Conservation (phyloP, 2,113 vertebrate species). For the Dolichotis patagonum region DNA sequence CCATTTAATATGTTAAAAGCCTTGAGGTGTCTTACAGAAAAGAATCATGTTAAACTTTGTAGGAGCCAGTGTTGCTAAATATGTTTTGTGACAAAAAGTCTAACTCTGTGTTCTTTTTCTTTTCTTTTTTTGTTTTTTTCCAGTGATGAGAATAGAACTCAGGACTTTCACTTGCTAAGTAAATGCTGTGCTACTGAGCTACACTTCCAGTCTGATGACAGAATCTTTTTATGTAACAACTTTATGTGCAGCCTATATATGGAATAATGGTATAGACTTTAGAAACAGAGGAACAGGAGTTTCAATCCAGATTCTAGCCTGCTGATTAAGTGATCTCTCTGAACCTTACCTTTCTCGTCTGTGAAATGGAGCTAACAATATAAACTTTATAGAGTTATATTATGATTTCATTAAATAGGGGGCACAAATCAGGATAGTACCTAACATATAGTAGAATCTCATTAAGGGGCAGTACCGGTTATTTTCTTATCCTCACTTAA, state of each 20-base stretch:
- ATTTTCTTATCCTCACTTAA: slow-evolving; percentile 26
- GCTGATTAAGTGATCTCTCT: background rate
- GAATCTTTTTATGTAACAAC: background rate
- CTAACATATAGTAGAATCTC: background rate
- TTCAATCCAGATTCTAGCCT: background rate
- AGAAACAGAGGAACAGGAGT: background rate
- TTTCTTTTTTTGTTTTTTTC: too few relatives aligned
- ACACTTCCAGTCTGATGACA: background rate
- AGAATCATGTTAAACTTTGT: background rate
- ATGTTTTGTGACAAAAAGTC: slow-evolving; percentile 26
- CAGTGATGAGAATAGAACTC: background rate
- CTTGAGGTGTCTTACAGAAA: background rate
- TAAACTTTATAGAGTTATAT: background rate
- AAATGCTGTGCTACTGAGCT: background rate
- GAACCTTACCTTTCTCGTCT: background rate
- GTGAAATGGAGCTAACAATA: background rate
- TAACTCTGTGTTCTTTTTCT: background rate
- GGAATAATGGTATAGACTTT: background rate
- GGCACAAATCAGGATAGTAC: background rate
- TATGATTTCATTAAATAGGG: slow-evolving; percentile 27
- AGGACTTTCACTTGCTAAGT: background rate
- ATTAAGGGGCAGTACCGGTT: background rate
- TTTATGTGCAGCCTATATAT: background rate
- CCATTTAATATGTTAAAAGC: background rate
- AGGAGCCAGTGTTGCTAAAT: slow-evolving; percentile 25